Conservation (phyloP, 2,888 invertebrate species). For the Xestia c-nigrum region DNA sequence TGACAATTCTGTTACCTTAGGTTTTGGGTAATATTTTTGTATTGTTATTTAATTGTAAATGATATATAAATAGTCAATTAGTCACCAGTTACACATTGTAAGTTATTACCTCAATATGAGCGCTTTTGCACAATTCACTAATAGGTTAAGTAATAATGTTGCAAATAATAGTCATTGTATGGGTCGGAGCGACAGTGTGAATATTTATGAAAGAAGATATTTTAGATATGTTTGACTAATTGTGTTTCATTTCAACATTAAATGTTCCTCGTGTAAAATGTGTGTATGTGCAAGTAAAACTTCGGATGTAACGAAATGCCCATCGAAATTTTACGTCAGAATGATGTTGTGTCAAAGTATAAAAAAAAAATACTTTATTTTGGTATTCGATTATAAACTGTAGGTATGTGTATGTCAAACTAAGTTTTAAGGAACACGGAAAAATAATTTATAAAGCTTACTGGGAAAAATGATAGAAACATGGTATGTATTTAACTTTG, state of each 20-base stretch:
- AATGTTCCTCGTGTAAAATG: slow-evolving; percentile 76
- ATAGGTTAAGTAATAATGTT: slow-evolving; percentile 75
- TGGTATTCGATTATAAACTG: slow-evolving; percentile 49
- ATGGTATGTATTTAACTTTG: background rate
- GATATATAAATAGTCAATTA: slow-evolving; percentile 85
- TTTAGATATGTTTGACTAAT: slow-evolving; percentile 64
- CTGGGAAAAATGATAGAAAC: slow-evolving; percentile 52
- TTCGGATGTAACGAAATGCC: slow-evolving; percentile 59
- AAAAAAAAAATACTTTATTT: slow-evolving; percentile 51
- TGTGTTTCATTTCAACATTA: slow-evolving; percentile 67
- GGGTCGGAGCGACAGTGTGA: slow-evolving; percentile 53
- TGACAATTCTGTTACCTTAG: slow-evolving; percentile 88
- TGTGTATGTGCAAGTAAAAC: slow-evolving; percentile 59
- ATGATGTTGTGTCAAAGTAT: slow-evolving; percentile 44
- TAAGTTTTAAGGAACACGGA: slow-evolving; percentile 38
- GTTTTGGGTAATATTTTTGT: slow-evolving; percentile 80
- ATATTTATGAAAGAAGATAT: slow-evolving; percentile 55
- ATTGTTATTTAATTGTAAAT: slow-evolving; percentile 75
- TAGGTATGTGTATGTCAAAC: slow-evolving; percentile 35
- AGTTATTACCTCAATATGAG: slow-evolving; percentile 89
- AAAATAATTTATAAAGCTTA: slow-evolving; percentile 45
- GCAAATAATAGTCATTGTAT: slow-evolving; percentile 80
- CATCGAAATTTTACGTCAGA: slow-evolving; percentile 59
- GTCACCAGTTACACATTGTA: slow-evolving; percentile 89
- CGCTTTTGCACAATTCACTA: slow-evolving; percentile 90